Conservation (phyloP, 2,888 invertebrate genomes). For the Cistogaster globosa region DNA sequence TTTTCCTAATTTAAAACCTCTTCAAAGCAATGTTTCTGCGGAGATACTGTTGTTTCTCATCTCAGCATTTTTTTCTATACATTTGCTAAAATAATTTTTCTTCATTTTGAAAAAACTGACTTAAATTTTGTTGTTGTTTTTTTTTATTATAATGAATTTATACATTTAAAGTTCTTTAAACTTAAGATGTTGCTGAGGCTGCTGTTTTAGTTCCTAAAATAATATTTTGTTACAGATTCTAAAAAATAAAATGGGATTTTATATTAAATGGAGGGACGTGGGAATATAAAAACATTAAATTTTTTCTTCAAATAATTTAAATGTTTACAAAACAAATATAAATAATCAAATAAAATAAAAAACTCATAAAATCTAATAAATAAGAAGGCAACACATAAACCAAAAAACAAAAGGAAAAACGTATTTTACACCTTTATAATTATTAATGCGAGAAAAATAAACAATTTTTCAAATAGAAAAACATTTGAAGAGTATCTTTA, state of each 20-base stretch:
- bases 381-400: slow-evolving; percentile 34
- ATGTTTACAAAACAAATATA: slow-evolving; percentile 59
- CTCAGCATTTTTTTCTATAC: too few relatives aligned
- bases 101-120: too few relatives aligned
- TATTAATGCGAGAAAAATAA: slow-evolving; percentile 31
- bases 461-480: slow-evolving; percentile 6
- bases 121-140: too few relatives aligned
- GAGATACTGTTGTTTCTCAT: too few relatives aligned
- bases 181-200: slow-evolving; percentile 11
- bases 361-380: slow-evolving; percentile 62
- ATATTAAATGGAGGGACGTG: slow-evolving; percentile 20
- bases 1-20: too few relatives aligned
- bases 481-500: neutral
- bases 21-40: too few relatives aligned
- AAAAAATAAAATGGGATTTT: slow-evolving; percentile 48
- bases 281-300: slow-evolving; percentile 16
- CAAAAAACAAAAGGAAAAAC: neutral
- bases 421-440: slow-evolving; percentile 45
- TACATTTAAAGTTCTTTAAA: slow-evolving; percentile 26
- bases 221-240: slow-evolving; percentile 4
- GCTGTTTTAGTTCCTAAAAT: slow-evolving; percentile 2
- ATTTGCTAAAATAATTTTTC: too few relatives aligned
- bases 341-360: slow-evolving; percentile 33
- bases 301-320: slow-evolving; percentile 31
- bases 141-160: neutral